A percentile compares a stretch with the other conserved stretches of the same genome.
phyloP scores from a whole-genome alignment of 2,113 vertebrate genomes.

The Maccullochella peelii region DNA sequence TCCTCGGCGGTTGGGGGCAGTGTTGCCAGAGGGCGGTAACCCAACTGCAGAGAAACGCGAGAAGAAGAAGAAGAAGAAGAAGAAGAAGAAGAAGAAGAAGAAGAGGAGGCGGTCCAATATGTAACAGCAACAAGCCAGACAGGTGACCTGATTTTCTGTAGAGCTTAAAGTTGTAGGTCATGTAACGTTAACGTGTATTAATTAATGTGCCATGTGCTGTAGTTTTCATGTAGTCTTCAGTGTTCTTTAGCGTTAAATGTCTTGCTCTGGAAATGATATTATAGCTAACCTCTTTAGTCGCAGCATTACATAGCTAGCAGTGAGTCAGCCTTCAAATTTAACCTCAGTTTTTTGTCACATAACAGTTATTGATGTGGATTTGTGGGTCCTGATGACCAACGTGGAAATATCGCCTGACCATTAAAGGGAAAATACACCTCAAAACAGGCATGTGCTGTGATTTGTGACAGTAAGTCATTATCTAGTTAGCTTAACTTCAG shows the following conservation, averaged over 20 bases:
- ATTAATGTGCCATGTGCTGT: neutral
- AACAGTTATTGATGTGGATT: neutral
- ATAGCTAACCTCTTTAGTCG: neutral
- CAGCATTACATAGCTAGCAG: no score
- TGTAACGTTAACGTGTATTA: neutral
- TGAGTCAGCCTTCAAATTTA: neutral
- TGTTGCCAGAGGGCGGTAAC: neutral
- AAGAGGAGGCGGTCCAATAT: no score
- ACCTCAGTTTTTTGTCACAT: neutral
- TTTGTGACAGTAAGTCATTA: neutral
- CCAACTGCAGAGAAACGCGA: neutral
- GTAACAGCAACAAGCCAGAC: neutral
- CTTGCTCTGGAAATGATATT: no score
- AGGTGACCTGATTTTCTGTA: neutral
- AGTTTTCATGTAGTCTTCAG: neutral
- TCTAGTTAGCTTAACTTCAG: neutral
- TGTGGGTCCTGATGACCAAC: neutral
- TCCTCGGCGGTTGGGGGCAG: neutral
- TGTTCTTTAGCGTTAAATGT: neutral
- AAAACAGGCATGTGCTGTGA: neutral
- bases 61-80: neutral
- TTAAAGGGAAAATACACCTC: neutral
- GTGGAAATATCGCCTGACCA: neutral
- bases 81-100: neutral
- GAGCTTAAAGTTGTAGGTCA: neutral